Evolutionary conservation across 1,140 invertebrate genomes (phyloP).

Genomic region (Protaetia brevitarsis): DNA sequence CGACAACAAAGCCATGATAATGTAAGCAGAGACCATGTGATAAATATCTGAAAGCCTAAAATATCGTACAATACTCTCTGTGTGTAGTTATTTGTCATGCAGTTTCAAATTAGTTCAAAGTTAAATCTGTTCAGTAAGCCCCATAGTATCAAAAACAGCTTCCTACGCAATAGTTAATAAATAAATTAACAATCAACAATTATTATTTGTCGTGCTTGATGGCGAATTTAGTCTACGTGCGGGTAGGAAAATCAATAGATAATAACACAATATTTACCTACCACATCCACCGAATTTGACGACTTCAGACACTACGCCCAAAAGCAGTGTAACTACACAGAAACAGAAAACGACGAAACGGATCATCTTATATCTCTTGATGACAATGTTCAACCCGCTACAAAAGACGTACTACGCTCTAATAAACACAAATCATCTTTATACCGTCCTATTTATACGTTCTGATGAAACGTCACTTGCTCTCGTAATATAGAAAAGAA

Average conservation of each 20-base stretch:
- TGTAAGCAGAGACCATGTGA: no score
- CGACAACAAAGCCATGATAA: no score
- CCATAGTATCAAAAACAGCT: no score
- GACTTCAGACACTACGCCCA: background rate
- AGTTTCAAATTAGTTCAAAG: no score
- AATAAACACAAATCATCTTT: background rate
- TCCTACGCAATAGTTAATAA: no score
- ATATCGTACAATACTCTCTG: no score
- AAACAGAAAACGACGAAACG: conserved; percentile 8
- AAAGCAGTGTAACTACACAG: background rate
- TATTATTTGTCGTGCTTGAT: no score
- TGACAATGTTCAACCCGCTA: background rate
- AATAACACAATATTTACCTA: conserved; percentile 2
- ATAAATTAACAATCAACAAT: background rate
- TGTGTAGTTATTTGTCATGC: no score
- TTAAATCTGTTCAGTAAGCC: no score
- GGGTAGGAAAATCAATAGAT: background rate
- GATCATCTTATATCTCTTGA: background rate
- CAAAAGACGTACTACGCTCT: background rate
- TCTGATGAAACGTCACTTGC: background rate
- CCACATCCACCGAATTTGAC: conserved; percentile 12
- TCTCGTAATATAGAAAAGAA: conserved; percentile 3
- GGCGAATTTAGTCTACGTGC: no score
- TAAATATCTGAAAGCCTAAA: no score
- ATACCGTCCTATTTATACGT: conserved; percentile 2